phyloP scores from a whole-genome alignment of 2,888 invertebrate species.

The Cephalotes varians region DNA sequence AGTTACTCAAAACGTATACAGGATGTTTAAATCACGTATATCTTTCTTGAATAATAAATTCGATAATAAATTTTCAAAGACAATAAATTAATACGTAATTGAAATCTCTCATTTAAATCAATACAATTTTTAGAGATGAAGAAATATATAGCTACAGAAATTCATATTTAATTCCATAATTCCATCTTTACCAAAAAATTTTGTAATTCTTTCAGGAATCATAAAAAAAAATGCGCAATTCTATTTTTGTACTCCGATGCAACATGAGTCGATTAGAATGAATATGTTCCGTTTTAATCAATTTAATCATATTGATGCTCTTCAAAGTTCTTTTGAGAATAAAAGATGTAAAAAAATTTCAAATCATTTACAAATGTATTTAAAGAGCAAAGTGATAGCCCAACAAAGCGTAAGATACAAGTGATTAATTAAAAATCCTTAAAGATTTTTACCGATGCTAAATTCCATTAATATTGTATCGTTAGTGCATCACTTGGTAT shows the following conservation, averaged over 20 bases:
- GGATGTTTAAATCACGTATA: conserved; percentile 68
- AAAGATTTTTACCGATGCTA: conserved; percentile 30
- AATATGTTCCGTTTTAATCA: not conserved
- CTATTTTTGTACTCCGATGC: not conserved
- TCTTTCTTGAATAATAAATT: conserved; percentile 5
- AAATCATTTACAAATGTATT: conserved; percentile 25
- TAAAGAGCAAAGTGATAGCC: conserved; percentile 5
- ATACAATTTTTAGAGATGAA: not conserved
- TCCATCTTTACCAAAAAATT: not conserved
- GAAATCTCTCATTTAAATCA: conserved; percentile 1
- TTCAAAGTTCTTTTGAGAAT: not conserved
- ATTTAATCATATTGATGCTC: conserved; percentile 4
- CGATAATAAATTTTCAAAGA: not conserved
- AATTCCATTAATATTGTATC: conserved; percentile 53
- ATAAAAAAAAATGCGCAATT: not conserved
- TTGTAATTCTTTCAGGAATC: not conserved
- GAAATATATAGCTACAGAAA: not conserved
- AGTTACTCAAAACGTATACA: conserved; percentile 75
- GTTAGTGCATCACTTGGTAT: conserved; percentile 81
- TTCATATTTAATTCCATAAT: not conserved
- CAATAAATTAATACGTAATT: conserved; percentile 11
- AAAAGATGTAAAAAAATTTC: not conserved
- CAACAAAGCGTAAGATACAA: conserved; percentile 35
- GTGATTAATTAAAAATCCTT: conserved; percentile 61
- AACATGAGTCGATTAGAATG: not conserved